phyloP scores from a whole-genome alignment of 2,797 vertebrate genomes.

The Sciurus vulgaris region DNA sequence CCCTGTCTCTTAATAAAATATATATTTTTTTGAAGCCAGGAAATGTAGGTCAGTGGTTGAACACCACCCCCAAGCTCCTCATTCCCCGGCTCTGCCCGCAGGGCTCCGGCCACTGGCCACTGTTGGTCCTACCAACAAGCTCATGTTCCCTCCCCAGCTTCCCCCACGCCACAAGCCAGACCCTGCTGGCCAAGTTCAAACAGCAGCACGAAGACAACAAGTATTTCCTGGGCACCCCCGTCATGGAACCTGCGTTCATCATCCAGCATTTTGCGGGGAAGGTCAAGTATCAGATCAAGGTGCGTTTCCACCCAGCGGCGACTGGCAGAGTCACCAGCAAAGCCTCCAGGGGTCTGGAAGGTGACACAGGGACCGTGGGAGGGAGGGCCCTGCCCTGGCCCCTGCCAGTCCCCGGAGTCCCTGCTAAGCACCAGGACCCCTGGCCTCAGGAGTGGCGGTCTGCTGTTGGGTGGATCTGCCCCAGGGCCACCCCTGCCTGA shows the following conservation, averaged over 20 bases:
- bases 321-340: no score
- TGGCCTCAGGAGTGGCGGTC: background rate
- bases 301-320: constrained; percentile 64
- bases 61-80: no score
- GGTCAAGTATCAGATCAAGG: constrained; percentile 99
- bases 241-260: constrained; percentile 98
- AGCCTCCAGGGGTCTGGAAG: no score
- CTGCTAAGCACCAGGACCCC: background rate
- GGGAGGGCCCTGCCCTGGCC: background rate
- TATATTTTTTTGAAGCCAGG: no score
- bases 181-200: constrained; percentile 98
- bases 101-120: background rate
- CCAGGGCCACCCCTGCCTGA: background rate
- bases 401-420: background rate
- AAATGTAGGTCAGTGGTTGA: no score
- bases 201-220: constrained; percentile 98
- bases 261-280: constrained; percentile 98
- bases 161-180: constrained; percentile 96
- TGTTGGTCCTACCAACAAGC: no score
- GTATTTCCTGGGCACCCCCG: constrained; percentile 96
- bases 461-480: no score
- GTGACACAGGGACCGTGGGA: no score
- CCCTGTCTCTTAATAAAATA: no score
- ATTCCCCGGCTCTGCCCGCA: no score
- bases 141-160: constrained; percentile 89